A percentile compares a stretch with the other conserved stretches of the same genome.
These are phyloP conservation scores for Scleropages formosus DNA, from an alignment of 2,797 vertebrate species.

Conservation along the genomic window DNA sequence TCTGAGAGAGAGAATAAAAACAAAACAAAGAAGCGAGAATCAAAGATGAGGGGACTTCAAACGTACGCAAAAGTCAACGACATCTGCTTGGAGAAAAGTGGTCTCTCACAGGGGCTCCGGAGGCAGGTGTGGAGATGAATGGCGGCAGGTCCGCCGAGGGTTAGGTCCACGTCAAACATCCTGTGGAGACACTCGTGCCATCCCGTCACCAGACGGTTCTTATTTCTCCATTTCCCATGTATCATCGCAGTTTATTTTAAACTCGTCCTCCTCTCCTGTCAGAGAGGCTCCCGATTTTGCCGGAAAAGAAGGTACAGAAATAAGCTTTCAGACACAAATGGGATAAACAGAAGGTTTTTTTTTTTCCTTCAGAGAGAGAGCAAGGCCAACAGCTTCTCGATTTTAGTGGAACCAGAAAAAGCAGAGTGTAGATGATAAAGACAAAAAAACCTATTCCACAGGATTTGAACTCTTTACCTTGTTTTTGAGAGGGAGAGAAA, in stretches of 20 bases:
- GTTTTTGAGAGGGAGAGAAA: too few species aligned
- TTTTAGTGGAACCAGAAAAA: neutral
- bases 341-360: neutral
- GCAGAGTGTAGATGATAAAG: neutral
- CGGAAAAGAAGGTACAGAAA: neutral
- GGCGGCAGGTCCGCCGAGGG: too few species aligned
- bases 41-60: neutral
- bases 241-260: neutral
- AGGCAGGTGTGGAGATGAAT: neutral
- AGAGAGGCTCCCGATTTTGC: neutral
- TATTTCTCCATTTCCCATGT: neutral
- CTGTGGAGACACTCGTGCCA: neutral
- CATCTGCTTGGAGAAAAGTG: conserved; percentile 1
- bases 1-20: neutral
- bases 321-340: neutral
- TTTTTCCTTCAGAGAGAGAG: too few species aligned
- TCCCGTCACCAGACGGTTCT: neutral
- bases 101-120: neutral
- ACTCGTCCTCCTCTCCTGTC: neutral
- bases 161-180: neutral
- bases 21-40: neutral
- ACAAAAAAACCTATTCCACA: neutral
- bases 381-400: neutral
- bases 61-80: neutral
- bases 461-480: too few species aligned